Percentiles rank a stretch among this genome's conserved stretches.
These are phyloP conservation scores for Dexiosoma caninum DNA, from an alignment of 2,888 invertebrate species.

Conservation along the genomic window DNA sequence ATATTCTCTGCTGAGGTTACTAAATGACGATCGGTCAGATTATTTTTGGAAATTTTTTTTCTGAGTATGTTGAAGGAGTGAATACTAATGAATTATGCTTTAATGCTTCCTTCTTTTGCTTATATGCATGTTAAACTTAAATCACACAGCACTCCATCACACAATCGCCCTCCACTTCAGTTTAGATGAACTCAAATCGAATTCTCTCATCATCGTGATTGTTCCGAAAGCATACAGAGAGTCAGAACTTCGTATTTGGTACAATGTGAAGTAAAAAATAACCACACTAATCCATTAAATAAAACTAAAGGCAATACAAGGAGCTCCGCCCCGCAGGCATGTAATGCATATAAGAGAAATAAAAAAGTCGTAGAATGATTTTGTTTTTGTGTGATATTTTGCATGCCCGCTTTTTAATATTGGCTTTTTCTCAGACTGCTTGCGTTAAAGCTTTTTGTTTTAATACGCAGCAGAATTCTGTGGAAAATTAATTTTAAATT, in stretches of 20 bases:
- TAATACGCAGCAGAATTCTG: slow-evolving; percentile 33
- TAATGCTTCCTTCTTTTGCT: slow-evolving; percentile 42
- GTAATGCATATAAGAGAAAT: slow-evolving; percentile 64
- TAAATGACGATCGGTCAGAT: slow-evolving; percentile 47
- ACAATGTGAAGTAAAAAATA: slow-evolving; percentile 24
- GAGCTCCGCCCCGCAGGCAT: slow-evolving; percentile 77
- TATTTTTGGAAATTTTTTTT: neutral
- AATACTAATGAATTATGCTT: slow-evolving; percentile 60
- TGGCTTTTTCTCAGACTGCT: slow-evolving; percentile 22
- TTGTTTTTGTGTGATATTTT: slow-evolving; percentile 22
- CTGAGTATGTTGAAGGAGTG: slow-evolving; percentile 40
- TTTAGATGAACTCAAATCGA: slow-evolving; percentile 7
- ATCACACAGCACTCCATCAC: slow-evolving; percentile 3
- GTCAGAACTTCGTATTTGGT: slow-evolving; percentile 18
- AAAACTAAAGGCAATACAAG: slow-evolving; percentile 72
- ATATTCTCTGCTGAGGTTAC: slow-evolving; percentile 12
- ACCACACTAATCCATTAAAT: slow-evolving; percentile 2
- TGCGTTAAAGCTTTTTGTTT: slow-evolving; percentile 11
- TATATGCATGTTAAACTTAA: slow-evolving; percentile 42
- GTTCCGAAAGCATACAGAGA: slow-evolving; percentile 18
- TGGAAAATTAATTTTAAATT: slow-evolving; percentile 41
- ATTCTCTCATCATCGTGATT: slow-evolving; percentile 38
- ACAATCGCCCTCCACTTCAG: neutral
- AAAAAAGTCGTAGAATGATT: slow-evolving; percentile 23
- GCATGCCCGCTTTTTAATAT: slow-evolving; percentile 27